phyloP scores from a whole-genome alignment of 1,140 invertebrate species.

The Pteromalus puparum region DNA sequence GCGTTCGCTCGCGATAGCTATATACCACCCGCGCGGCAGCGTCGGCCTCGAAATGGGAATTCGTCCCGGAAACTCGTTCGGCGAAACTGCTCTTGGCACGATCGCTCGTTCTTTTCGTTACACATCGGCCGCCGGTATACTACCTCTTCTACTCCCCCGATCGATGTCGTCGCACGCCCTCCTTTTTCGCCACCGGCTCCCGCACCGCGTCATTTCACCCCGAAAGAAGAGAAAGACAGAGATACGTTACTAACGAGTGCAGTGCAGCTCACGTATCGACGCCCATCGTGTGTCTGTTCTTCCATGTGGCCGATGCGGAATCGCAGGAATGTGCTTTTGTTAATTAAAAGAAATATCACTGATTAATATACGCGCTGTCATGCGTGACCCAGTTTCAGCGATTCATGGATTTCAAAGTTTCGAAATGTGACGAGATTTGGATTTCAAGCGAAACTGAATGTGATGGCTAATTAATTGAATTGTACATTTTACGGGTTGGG shows the following conservation, averaged over 20 bases:
- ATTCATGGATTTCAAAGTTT: background rate
- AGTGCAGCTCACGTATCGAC: background rate
- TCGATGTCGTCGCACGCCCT: constrained; percentile 23
- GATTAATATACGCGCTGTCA: too few relatives aligned
- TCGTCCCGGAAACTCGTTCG: constrained; percentile 51
- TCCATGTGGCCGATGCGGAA: background rate
- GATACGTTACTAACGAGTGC: background rate
- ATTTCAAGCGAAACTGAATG: too few relatives aligned
- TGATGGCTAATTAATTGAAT: background rate
- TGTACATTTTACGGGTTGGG: background rate
- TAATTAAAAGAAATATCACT: too few relatives aligned
- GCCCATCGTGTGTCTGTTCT: background rate
- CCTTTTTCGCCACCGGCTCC: constrained; percentile 13
- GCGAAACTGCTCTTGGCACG: constrained; percentile 53
- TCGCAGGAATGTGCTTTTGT: too few relatives aligned
- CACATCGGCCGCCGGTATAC: constrained; percentile 28
- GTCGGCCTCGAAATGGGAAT: constrained; percentile 48
- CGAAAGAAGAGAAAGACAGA: constrained; percentile 20
- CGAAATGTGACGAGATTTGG: too few relatives aligned
- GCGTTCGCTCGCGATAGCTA: background rate
- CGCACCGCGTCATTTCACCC: constrained; percentile 22
- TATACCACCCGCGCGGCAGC: background rate
- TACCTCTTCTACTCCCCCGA: background rate
- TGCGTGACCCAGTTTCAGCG: too few relatives aligned
- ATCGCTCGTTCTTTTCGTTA: constrained; percentile 44